Evolutionary conservation across 2,113 vertebrate species (phyloP).

Genomic region (Euleptes europaea): DNA sequence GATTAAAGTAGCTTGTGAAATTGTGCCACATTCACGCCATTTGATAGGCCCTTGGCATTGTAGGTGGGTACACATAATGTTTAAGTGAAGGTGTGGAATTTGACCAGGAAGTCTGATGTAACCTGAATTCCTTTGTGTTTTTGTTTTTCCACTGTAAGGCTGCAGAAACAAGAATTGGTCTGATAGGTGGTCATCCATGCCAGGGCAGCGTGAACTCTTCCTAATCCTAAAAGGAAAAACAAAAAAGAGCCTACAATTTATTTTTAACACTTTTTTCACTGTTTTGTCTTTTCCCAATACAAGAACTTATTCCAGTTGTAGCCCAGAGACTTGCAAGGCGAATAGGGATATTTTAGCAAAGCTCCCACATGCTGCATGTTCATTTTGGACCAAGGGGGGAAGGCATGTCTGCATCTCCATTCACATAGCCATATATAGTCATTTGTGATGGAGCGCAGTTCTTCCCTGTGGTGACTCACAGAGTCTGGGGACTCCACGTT

Average conservation of each 20-base stretch:
- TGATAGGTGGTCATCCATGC: too few relatives aligned
- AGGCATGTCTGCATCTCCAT: slow-evolving; percentile 46
- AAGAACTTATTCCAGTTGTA: neutral
- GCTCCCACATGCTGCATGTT: slow-evolving; percentile 46
- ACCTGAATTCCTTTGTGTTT: too few relatives aligned
- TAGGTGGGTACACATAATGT: too few relatives aligned
- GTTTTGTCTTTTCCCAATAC: neutral
- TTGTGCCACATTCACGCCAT: too few relatives aligned
- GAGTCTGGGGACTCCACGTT: neutral
- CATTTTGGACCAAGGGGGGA: slow-evolving; percentile 51
- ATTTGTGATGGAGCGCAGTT: slow-evolving; percentile 50
- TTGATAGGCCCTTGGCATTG: too few relatives aligned
- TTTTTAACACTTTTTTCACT: neutral
- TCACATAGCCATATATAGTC: slow-evolving; percentile 74
- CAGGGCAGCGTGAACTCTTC: too few relatives aligned
- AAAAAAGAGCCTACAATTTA: neutral
- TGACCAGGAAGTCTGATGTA: too few relatives aligned
- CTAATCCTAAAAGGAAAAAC: neutral
- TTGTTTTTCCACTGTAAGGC: too few relatives aligned
- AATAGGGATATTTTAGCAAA: slow-evolving; percentile 36
- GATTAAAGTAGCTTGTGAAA: too few relatives aligned
- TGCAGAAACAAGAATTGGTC: too few relatives aligned
- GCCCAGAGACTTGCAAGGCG: slow-evolving; percentile 14
- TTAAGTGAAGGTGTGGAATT: too few relatives aligned
- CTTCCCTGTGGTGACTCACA: neutral